Evolutionary conservation across 2,888 invertebrate genomes (phyloP).

Genomic region (Cataglyphis livida): DNA sequence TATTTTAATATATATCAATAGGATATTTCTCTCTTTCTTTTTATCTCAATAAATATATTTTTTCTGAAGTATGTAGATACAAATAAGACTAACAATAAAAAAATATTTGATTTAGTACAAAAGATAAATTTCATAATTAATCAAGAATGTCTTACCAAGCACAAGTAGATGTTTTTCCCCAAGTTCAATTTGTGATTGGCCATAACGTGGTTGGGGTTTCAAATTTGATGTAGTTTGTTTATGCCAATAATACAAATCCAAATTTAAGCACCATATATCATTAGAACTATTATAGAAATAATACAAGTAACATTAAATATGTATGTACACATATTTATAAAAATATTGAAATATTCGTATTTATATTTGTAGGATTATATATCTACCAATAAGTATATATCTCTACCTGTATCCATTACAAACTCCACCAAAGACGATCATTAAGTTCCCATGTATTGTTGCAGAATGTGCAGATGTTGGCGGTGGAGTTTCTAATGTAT

Average conservation of each 20-base stretch:
- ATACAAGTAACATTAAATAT: constrained; percentile 14
- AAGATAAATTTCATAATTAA: neutral
- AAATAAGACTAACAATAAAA: neutral
- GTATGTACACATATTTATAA: neutral
- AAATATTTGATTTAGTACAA: neutral
- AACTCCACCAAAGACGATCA: constrained; percentile 93
- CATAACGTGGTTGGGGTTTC: constrained; percentile 94
- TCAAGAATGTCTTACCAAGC: constrained; percentile 86
- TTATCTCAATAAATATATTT: neutral
- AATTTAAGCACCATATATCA: constrained; percentile 95
- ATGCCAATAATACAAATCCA: constrained; percentile 92
- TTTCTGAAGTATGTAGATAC: neutral
- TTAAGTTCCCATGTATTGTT: constrained; percentile 92
- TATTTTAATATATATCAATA: neutral
- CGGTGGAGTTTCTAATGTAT: constrained; percentile 89
- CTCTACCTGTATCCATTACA: constrained; percentile 79
- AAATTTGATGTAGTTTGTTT: constrained; percentile 90
- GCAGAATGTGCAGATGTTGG: constrained; percentile 97
- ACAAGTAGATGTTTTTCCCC: constrained; percentile 93
- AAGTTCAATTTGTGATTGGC: constrained; percentile 95
- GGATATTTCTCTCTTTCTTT: neutral
- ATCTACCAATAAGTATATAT: constrained; percentile 45
- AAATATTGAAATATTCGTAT: neutral
- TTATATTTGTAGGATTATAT: neutral
- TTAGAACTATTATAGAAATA: constrained; percentile 87